Evolutionary conservation across 2,113 vertebrate genomes (phyloP).

Genomic region (Gallinago media): DNA sequence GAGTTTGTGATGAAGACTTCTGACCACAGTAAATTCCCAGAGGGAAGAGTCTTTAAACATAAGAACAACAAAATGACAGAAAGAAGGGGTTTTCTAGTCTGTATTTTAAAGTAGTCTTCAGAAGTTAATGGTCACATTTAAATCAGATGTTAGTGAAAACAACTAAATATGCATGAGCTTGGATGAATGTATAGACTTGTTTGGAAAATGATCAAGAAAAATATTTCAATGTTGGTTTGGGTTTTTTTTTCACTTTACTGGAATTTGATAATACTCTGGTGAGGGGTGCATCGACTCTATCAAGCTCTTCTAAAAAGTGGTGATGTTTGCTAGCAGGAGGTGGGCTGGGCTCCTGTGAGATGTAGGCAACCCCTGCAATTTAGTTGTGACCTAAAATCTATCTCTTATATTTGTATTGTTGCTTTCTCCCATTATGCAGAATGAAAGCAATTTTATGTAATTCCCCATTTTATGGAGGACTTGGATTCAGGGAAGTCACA

Average conservation of each 20-base stretch:
- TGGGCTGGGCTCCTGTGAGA: background rate
- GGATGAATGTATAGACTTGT: background rate
- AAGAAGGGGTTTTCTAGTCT: background rate
- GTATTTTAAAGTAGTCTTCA: background rate
- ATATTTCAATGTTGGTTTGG: background rate
- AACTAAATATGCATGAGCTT: background rate
- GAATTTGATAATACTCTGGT: background rate
- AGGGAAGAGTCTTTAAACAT: constrained; percentile 11
- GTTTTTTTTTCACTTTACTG: background rate
- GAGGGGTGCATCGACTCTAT: background rate
- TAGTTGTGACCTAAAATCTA: background rate
- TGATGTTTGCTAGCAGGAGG: background rate
- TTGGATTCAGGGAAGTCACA: background rate
- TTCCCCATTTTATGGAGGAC: background rate
- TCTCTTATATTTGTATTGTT: background rate
- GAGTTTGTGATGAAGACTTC: background rate
- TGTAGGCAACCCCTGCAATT: background rate
- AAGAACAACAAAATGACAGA: constrained; percentile 8
- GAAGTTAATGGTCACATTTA: background rate
- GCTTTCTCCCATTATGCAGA: background rate
- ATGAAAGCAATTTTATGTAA: background rate
- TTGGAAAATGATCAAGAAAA: background rate
- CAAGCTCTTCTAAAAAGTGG: background rate
- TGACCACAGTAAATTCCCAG: constrained; percentile 26
- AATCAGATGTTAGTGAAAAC: background rate